A percentile compares a stretch with the other conserved stretches of the same genome.
phyloP scores from a whole-genome alignment of 2,113 vertebrate species.

The Pyxicephalus adspersus region DNA sequence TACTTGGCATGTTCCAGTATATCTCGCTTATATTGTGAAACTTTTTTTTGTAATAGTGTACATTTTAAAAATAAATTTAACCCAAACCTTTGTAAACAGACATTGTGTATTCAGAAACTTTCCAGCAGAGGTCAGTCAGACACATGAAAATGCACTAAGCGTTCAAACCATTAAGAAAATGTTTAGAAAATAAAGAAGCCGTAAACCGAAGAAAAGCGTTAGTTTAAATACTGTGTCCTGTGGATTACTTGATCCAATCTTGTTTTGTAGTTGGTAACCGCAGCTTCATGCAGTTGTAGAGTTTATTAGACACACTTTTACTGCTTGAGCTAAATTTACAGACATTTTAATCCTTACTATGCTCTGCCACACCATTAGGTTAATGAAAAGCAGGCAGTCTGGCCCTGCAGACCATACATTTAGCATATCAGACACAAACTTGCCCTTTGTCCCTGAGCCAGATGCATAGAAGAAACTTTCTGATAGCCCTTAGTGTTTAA shows the following conservation, averaged over 20 bases:
- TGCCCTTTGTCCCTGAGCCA: conserved; percentile 33
- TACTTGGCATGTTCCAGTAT: too few relatives aligned
- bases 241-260: conserved; percentile 29
- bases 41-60: too few relatives aligned
- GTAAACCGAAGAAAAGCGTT: conserved; percentile 6
- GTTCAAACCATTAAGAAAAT: neutral
- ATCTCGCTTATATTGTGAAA: too few relatives aligned
- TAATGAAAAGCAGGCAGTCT: conserved; percentile 30
- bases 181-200: conserved; percentile 8
- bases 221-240: conserved; percentile 7
- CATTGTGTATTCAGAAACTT: neutral
- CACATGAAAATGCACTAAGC: conserved; percentile 51
- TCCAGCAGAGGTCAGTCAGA: conserved; percentile 63
- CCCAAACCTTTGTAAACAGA: too few relatives aligned
- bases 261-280: neutral
- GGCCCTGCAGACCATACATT: conserved; percentile 15
- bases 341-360: conserved; percentile 10
- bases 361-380: conserved; percentile 8
- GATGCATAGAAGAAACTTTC: conserved; percentile 17
- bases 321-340: conserved; percentile 12
- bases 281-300: neutral
- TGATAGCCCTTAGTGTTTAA: conserved; percentile 3
- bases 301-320: conserved; percentile 22
- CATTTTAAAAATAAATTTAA: too few relatives aligned
- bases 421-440: neutral